Evolutionary conservation across 2,888 invertebrate genomes (phyloP).

Genomic region (Nymphalis c-album): DNA sequence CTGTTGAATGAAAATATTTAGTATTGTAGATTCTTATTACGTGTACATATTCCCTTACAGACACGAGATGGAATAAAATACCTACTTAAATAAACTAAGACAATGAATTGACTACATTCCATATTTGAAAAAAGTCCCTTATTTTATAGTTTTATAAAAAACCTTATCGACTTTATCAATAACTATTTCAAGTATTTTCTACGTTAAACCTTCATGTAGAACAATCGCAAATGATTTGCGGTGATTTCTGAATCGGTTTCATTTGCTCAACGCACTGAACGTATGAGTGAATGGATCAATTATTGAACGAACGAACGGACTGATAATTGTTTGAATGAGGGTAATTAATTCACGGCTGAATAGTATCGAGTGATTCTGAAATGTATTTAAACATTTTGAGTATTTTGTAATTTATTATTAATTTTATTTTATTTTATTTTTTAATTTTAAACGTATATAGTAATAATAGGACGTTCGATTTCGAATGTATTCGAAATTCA

Average conservation of each 20-base stretch:
- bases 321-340: conserved; percentile 36
- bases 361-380: conserved; percentile 22
- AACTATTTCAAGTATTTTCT: background rate
- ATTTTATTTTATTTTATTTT: too few species aligned
- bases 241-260: conserved; percentile 35
- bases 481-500: background rate
- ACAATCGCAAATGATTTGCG: conserved; percentile 25
- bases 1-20: too few species aligned
- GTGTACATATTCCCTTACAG: too few species aligned
- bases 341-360: conserved; percentile 38
- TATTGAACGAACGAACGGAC: conserved; percentile 34
- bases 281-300: conserved; percentile 38
- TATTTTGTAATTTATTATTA: background rate
- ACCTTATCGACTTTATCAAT: too few species aligned
- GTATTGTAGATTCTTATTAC: too few species aligned
- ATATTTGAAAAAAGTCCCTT: too few species aligned
- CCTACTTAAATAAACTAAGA: too few species aligned
- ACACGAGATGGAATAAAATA: too few species aligned
- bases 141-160: too few species aligned
- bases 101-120: too few species aligned
- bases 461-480: background rate
- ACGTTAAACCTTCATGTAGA: background rate
- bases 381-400: conserved; percentile 17
- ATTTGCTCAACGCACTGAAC: conserved; percentile 34
- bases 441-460: too few species aligned